phyloP scores from a whole-genome alignment of 2,797 vertebrate species.

The Microctenopoma steveboyesi region DNA sequence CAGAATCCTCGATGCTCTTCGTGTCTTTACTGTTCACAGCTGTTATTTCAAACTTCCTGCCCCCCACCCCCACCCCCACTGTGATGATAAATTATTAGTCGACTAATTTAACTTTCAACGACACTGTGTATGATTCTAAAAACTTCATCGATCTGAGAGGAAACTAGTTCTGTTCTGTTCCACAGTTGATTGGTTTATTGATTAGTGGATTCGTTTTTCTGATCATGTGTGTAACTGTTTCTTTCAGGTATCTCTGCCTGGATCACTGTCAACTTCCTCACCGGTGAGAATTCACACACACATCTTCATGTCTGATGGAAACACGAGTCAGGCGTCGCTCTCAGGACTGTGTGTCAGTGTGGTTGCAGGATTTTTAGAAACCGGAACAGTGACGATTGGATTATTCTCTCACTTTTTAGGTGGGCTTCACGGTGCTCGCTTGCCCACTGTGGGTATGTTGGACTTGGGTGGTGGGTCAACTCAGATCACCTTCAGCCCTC shows the following conservation, averaged over 20 bases:
- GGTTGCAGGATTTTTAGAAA: neutral
- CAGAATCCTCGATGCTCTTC: neutral
- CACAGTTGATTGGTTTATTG: too few relatives aligned
- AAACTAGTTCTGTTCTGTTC: too few relatives aligned
- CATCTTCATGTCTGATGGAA: too few relatives aligned
- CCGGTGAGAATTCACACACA: slow-evolving; percentile 77
- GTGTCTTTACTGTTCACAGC: neutral
- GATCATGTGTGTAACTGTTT: too few relatives aligned
- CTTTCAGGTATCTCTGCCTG: slow-evolving; percentile 91
- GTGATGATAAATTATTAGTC: neutral
- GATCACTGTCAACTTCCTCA: slow-evolving; percentile 96
- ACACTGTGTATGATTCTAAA: too few relatives aligned
- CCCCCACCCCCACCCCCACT: too few relatives aligned
- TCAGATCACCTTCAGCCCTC: slow-evolving; percentile 94
- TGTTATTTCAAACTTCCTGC: too few relatives aligned
- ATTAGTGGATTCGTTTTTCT: too few relatives aligned
- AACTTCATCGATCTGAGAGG: too few relatives aligned
- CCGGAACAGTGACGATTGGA: slow-evolving; percentile 57
- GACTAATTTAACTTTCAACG: neutral
- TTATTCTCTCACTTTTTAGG: slow-evolving; percentile 75
- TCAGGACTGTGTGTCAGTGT: neutral
- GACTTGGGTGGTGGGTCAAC: slow-evolving; percentile 96
- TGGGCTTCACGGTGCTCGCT: slow-evolving; percentile 78
- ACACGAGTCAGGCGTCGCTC: too few relatives aligned
- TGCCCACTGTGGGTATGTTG: slow-evolving; percentile 89